Evolutionary conservation across 2,113 vertebrate species (phyloP).

Genomic region (Semicossyphus pulcher): DNA sequence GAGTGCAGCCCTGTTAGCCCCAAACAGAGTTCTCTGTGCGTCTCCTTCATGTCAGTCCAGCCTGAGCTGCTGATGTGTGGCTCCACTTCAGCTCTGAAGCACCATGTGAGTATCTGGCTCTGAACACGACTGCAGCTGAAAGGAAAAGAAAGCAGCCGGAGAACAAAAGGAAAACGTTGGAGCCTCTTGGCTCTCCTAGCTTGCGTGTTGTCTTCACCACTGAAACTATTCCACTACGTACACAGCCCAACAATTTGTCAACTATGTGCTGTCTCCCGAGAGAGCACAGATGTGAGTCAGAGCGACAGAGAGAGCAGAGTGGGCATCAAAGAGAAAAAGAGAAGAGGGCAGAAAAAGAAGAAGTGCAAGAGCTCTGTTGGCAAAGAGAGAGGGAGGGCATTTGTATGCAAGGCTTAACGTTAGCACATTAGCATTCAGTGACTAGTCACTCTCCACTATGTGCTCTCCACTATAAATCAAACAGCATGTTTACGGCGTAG

Average conservation of each 20-base stretch:
- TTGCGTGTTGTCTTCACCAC: slow-evolving; percentile 21
- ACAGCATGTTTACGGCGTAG: slow-evolving; percentile 66
- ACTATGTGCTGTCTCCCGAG: slow-evolving; percentile 17
- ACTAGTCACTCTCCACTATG: slow-evolving; percentile 60
- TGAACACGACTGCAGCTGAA: neutral
- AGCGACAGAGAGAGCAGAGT: slow-evolving; percentile 18
- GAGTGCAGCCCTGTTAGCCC: slow-evolving; percentile 8
- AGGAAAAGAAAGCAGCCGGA: slow-evolving; percentile 17
- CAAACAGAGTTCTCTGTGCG: slow-evolving; percentile 21
- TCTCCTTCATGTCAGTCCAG: slow-evolving; percentile 33
- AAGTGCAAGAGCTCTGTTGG: slow-evolving; percentile 37
- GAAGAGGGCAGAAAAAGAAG: slow-evolving; percentile 30
- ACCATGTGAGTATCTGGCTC: slow-evolving; percentile 38
- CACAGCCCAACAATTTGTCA: slow-evolving; percentile 45
- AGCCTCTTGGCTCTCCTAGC: slow-evolving; percentile 23
- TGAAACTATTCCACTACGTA: slow-evolving; percentile 19
- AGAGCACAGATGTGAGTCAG: slow-evolving; percentile 17
- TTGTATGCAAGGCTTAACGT: slow-evolving; percentile 71
- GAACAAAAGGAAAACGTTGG: slow-evolving; percentile 41
- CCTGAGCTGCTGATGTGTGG: slow-evolving; percentile 49
- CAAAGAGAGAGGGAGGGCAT: slow-evolving; percentile 47
- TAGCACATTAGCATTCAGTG: slow-evolving; percentile 74
- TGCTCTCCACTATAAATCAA: slow-evolving; percentile 69
- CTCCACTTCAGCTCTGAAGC: slow-evolving; percentile 42
- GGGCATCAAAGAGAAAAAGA: slow-evolving; percentile 11